Conservation (phyloP, 2,113 vertebrate genomes). For the Oreochromis spilurus region DNA sequence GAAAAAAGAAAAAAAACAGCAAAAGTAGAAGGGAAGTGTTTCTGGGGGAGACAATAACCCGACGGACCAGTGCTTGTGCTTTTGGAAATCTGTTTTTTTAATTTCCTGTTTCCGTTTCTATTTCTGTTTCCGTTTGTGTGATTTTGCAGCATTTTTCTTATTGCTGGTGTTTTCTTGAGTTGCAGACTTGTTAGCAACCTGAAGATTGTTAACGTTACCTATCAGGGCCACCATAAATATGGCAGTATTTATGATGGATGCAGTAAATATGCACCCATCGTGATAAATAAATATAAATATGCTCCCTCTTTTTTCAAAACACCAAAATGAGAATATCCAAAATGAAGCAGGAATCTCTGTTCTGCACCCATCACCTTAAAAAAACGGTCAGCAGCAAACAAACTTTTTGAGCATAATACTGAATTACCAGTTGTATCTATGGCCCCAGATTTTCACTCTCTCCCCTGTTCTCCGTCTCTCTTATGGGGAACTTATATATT, state of each 20-base stretch:
- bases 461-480: not conserved
- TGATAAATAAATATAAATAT: not conserved
- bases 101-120: not conserved
- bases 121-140: not conserved
- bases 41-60: not conserved
- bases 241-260: not conserved
- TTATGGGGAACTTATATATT: slow-evolving; percentile 10
- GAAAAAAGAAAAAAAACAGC: accelerated
- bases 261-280: not conserved
- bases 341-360: not conserved
- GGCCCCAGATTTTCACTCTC: not conserved
- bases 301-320: not conserved
- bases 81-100: not conserved
- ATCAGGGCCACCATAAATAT: accelerated
- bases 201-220: no score
- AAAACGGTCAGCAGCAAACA: not conserved
- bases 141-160: not conserved
- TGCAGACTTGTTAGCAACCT: not conserved
- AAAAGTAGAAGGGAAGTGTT: not conserved
- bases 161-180: not conserved
- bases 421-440: slow-evolving; percentile 24
- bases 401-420: not conserved
- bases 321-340: not conserved
- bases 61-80: not conserved
- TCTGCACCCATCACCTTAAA: not conserved